These are phyloP conservation scores for Ophioninae sp. DNA, from an alignment of 2,888 invertebrate species.

Conservation along the genomic window DNA sequence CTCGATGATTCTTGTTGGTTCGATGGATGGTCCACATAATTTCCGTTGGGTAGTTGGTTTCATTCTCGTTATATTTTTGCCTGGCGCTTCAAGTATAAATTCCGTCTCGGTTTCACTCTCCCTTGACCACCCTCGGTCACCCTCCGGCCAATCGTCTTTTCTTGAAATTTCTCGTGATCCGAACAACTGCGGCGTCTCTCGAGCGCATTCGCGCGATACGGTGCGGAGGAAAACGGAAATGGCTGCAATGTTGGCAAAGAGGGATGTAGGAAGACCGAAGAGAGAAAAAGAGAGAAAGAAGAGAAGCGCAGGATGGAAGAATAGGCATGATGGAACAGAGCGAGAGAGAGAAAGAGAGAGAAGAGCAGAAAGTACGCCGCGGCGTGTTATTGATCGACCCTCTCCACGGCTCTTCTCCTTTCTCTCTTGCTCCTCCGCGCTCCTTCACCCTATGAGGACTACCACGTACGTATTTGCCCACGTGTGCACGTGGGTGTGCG, in stretches of 20 bases:
- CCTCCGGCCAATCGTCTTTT: no score
- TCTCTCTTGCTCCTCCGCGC: no score
- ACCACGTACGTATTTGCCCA: conserved; percentile 62
- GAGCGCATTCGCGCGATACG: conserved; percentile 42
- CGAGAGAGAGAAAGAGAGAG: no score
- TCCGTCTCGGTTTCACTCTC: background rate
- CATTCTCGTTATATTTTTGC: no score
- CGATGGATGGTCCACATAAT: no score
- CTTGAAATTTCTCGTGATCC: conserved; percentile 46
- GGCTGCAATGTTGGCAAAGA: conserved; percentile 48
- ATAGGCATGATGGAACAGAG: conserved; percentile 26
- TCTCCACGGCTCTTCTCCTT: no score
- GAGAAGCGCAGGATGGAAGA: conserved; percentile 9
- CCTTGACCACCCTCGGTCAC: conserved; percentile 6
- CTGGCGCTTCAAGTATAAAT: no score
- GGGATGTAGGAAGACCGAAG: conserved; percentile 4
- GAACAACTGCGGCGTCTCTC: conserved; percentile 44
- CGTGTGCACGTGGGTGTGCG: conserved; percentile 42
- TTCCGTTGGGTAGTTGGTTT: no score
- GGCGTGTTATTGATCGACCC: conserved; percentile 80
- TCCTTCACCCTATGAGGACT: conserved; percentile 62
- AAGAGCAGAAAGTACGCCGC: conserved; percentile 70
- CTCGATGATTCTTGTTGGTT: no score
- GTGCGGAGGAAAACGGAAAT: conserved; percentile 42
- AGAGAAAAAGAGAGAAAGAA: conserved; percentile 19